Evolutionary conservation across 2,113 vertebrate genomes (phyloP).

Genomic region (Larimichthys crocea): DNA sequence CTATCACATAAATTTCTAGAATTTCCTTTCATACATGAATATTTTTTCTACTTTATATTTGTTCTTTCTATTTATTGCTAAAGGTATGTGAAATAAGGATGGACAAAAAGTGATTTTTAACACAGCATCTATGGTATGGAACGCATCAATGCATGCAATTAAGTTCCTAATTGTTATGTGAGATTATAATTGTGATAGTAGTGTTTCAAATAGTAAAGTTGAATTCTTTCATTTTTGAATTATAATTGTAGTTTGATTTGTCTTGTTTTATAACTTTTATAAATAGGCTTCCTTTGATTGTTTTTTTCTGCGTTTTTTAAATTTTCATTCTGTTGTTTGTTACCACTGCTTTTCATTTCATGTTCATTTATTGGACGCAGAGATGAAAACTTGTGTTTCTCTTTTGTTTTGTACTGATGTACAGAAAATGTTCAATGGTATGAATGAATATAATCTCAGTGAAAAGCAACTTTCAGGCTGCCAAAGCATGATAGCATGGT

Average conservation of each 20-base stretch:
- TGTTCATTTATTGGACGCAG: conserved; percentile 82
- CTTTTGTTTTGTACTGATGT: conserved; percentile 85
- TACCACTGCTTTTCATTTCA: conserved; percentile 82
- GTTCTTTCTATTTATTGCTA: conserved; percentile 75
- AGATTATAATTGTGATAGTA: conserved; percentile 89
- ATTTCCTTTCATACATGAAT: conserved; percentile 67
- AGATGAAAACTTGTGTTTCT: conserved; percentile 79
- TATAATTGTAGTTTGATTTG: conserved; percentile 85
- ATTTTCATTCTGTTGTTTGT: conserved; percentile 73
- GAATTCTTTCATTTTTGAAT: conserved; percentile 85
- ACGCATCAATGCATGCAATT: conserved; percentile 89
- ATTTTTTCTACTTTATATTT: conserved; percentile 74
- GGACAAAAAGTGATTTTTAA: conserved; percentile 84
- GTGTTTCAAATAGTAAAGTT: conserved; percentile 89
- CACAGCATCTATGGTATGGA: conserved; percentile 87
- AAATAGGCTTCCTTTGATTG: conserved; percentile 80
- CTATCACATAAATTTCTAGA: conserved; percentile 61
- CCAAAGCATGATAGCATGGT: conserved; percentile 91
- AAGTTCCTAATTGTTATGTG: conserved; percentile 90
- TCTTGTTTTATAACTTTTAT: conserved; percentile 84
- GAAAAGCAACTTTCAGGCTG: conserved; percentile 89
- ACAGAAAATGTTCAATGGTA: conserved; percentile 87
- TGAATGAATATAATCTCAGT: conserved; percentile 90
- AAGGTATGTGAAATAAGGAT: conserved; percentile 73
- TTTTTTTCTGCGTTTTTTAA: conserved; percentile 56